Conservation (phyloP, 2,888 invertebrate species). For the Salpingus planirostris region DNA sequence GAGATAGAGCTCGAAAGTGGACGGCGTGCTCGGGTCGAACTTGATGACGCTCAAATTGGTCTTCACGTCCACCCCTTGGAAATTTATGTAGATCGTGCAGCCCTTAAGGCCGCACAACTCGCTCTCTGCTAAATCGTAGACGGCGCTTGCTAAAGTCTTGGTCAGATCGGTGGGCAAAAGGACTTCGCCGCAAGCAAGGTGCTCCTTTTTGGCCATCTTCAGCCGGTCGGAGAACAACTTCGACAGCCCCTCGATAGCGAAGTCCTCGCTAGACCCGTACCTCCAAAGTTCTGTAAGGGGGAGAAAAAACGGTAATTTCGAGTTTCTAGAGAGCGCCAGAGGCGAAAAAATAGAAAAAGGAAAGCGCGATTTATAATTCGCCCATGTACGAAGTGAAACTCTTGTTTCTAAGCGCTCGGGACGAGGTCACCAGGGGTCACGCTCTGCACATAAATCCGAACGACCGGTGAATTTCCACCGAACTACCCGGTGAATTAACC, state of each 20-base stretch:
- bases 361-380: no score
- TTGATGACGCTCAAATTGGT: conserved; percentile 70
- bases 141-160: conserved; percentile 65
- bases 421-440: no score
- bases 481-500: no score
- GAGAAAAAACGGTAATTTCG: no score
- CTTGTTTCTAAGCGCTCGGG: no score
- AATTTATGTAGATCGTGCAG: conserved; percentile 72
- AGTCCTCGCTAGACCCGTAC: no score
- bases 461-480: no score
- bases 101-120: conserved; percentile 87
- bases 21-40: conserved; percentile 74
- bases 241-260: conserved; percentile 63
- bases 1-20: conserved; percentile 81
- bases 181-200: conserved; percentile 74
- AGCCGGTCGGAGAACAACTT: conserved; percentile 68
- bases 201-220: conserved; percentile 68
- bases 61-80: conserved; percentile 58
- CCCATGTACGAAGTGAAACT: no score
- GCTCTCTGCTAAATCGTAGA: conserved; percentile 69
- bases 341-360: no score
- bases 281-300: no score
- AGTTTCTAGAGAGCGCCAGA: no score
- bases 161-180: conserved; percentile 73
- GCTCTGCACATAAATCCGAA: no score